Evolutionary conservation across 2,888 invertebrate species (phyloP), one percentile per base, ranked within the genome.

Genomic region (Tholera decimalis): DNA sequence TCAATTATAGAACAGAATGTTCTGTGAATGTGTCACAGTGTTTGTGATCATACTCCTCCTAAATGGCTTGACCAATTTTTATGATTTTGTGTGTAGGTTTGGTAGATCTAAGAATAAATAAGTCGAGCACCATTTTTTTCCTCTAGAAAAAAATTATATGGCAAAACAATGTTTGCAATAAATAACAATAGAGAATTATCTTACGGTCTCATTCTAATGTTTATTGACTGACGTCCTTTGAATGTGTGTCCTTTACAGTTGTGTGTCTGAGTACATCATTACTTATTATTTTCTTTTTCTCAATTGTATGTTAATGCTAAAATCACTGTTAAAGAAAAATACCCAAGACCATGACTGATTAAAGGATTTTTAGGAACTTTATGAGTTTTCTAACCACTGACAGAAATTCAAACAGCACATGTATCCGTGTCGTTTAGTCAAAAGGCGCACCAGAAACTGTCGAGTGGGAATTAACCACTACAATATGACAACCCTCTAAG

Each of bases 401-500:
- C 0, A 28, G 3, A 49, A 49, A 11, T 30, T 0, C 26, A 18
- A 30, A 20, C 13, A 49, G 1, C 3, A 18, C 13, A 20, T 18
- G 18, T 28, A 18, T 28, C n/a, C n/a, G n/a, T 26, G n/a, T 5
- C 7, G 3, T n/a, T 1, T 1, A 41, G 41, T 26, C 6, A 33
- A 73, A 73, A 39, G n/a, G 1, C 35, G 64, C 83, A 73, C 54
- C 39, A 4, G 15, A 60, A 26, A 20, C 33, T 22, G 51, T 8
- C 50, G 73, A 56, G 57, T 47, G 28, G 33, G 35, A 44, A 35
- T 51, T 70, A 77, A 61, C 69, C 65, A 62, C 70, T 55, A 59
- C 71, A 75, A 82, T 85, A 69, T 79, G 83, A 77, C 84, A 85
- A 83, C 83, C 85, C 85, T 84, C 80, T 79, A 75, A 87, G 91